These are phyloP conservation scores for Fabriciana adippe DNA, from an alignment of 2,888 invertebrate genomes.

Conservation along the genomic window DNA sequence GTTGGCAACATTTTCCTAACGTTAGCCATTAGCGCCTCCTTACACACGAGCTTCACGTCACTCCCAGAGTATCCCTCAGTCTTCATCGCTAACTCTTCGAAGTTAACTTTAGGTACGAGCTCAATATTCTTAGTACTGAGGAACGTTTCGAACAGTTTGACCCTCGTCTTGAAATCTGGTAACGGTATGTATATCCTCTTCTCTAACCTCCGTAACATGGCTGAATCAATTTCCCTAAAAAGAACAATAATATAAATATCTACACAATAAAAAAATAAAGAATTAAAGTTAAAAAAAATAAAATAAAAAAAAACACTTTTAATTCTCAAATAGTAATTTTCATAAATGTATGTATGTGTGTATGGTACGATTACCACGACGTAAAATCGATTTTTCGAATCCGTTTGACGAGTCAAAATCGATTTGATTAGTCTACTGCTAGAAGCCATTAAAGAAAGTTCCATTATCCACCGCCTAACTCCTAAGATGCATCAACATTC, in stretches of 20 bases:
- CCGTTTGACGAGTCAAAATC: too few relatives aligned
- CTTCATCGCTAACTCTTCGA: constrained; percentile 70
- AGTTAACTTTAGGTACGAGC: constrained; percentile 70
- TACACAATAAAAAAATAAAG: too few relatives aligned
- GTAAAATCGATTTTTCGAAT: too few relatives aligned
- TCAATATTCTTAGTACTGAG: constrained; percentile 76
- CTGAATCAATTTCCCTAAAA: constrained; percentile 91
- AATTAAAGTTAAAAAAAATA: too few relatives aligned
- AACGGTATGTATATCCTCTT: constrained; percentile 91
- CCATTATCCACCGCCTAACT: too few relatives aligned
- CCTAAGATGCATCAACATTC: too few relatives aligned
- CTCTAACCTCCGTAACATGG: constrained; percentile 93
- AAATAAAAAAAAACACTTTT: too few relatives aligned
- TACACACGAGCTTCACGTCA: constrained; percentile 92
- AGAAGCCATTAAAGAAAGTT: too few relatives aligned
- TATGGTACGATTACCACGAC: too few relatives aligned
- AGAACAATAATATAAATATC: not conserved
- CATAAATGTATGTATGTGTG: too few relatives aligned
- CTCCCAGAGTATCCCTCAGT: constrained; percentile 93
- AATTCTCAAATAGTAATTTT: too few relatives aligned
- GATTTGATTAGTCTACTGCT: too few relatives aligned
- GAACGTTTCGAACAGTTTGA: constrained; percentile 85
- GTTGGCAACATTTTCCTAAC: constrained; percentile 84
- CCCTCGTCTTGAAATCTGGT: constrained; percentile 86
- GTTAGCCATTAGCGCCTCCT: constrained; percentile 93